Percentiles rank a stretch among this genome's conserved stretches.
Conservation (phyloP, 2,888 invertebrate genomes). For the Limnephilus marmoratus region DNA sequence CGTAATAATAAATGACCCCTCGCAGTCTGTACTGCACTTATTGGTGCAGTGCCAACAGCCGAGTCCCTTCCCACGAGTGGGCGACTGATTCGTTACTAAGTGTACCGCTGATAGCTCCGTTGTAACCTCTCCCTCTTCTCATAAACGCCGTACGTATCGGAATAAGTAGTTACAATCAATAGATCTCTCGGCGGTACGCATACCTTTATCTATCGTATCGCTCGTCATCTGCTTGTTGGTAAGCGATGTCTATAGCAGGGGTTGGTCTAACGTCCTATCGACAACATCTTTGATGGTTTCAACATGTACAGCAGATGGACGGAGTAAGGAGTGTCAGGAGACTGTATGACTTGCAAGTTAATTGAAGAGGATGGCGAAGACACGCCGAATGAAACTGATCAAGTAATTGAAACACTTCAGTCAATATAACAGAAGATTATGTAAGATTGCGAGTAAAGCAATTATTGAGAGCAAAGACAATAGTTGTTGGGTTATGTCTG, state of each 20-base stretch:
- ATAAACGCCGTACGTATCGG: background rate
- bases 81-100: background rate
- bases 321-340: background rate
- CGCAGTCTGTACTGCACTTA: background rate
- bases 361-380: background rate
- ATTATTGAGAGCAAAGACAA: too few relatives aligned
- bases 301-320: background rate
- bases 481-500: background rate
- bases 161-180: background rate
- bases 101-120: background rate
- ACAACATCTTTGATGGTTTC: background rate
- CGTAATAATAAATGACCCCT: background rate
- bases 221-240: background rate
- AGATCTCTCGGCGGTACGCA: background rate
- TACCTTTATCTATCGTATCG: background rate
- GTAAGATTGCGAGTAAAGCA: background rate
- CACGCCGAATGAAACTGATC: background rate
- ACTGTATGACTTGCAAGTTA: background rate
- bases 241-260: background rate
- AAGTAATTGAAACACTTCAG: background rate
- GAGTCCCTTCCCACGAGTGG: background rate
- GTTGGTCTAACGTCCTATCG: background rate
- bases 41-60: background rate
- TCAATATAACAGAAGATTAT: background rate
- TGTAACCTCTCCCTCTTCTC: background rate